Conservation (phyloP, 2,797 vertebrate species). For the Crocodylus rhombifer region DNA sequence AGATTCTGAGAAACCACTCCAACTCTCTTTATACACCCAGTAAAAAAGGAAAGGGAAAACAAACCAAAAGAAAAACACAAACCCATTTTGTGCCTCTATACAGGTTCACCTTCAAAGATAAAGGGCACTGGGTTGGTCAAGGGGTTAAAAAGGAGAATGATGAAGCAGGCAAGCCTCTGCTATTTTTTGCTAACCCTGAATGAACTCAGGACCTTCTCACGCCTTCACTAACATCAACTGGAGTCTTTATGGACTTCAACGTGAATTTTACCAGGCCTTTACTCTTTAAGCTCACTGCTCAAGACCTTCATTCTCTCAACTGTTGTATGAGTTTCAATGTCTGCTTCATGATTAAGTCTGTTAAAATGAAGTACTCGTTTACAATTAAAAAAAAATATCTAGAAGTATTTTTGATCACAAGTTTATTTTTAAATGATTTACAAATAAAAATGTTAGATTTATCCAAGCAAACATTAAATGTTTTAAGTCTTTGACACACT, state of each 20-base stretch:
- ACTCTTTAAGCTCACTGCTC: neutral
- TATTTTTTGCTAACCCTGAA: neutral
- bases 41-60: neutral
- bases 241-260: conserved; percentile 8
- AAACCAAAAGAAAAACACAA: neutral
- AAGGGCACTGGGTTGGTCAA: neutral
- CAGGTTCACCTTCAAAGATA: neutral
- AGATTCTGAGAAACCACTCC: neutral
- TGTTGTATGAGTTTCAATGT: conserved; percentile 3
- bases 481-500: conserved; percentile 80
- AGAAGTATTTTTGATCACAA: conserved; percentile 69
- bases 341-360: conserved; percentile 19
- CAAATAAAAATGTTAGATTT: conserved; percentile 80
- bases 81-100: neutral
- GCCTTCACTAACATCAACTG: neutral
- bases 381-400: conserved; percentile 55
- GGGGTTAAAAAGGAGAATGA: neutral
- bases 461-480: conserved; percentile 78
- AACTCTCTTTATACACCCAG: conserved; percentile 1
- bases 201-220: neutral
- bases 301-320: neutral
- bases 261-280: neutral
- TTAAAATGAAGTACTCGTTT: conserved; percentile 5
- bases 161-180: neutral
- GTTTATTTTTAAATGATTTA: conserved; percentile 84